phyloP scores from a whole-genome alignment of 2,888 invertebrate species.

The Sinopyrophorus schimmeli region DNA sequence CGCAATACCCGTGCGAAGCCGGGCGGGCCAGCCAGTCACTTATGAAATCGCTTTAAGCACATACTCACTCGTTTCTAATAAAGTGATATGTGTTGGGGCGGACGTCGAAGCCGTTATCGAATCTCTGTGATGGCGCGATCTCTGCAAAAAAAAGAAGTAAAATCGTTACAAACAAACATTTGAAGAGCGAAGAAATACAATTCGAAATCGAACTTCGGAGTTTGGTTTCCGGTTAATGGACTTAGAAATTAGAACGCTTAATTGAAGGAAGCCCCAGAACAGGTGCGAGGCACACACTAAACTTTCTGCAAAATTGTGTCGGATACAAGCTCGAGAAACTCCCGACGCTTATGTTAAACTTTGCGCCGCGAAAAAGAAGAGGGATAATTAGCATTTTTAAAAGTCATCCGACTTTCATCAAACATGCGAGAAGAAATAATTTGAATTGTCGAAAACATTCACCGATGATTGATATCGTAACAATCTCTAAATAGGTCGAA shows the following conservation, averaged over 20 bases:
- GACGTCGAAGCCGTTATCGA: slow-evolving; percentile 47
- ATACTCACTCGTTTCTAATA: slow-evolving; percentile 56
- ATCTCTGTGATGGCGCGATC: slow-evolving; percentile 55
- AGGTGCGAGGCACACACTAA: slow-evolving; percentile 10
- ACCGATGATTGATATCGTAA: too few species aligned
- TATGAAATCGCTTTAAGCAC: too few species aligned
- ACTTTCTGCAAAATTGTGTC: slow-evolving; percentile 9
- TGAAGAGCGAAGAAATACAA: slow-evolving; percentile 16
- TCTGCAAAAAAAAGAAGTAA: slow-evolving; percentile 47
- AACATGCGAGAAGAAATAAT: too few species aligned
- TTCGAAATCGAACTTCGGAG: slow-evolving; percentile 19
- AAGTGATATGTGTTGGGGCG: slow-evolving; percentile 52
- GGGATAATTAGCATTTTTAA: too few species aligned
- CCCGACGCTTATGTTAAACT: slow-evolving; percentile 11
- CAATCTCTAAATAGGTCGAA: too few species aligned
- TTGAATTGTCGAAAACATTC: too few species aligned
- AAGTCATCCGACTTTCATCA: too few species aligned
- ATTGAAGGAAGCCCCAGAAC: slow-evolving; percentile 17
- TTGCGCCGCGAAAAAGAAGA: not conserved
- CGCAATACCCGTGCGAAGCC: too few species aligned
- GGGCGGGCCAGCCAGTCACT: too few species aligned
- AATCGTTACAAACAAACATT: slow-evolving; percentile 18
- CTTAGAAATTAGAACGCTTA: slow-evolving; percentile 26
- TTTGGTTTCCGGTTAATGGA: slow-evolving; percentile 24
- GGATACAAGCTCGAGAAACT: slow-evolving; percentile 8